A percentile compares a stretch with the other conserved stretches of the same genome.
Conservation (phyloP, 2,797 vertebrate species). For the Clarias platycephalus region DNA sequence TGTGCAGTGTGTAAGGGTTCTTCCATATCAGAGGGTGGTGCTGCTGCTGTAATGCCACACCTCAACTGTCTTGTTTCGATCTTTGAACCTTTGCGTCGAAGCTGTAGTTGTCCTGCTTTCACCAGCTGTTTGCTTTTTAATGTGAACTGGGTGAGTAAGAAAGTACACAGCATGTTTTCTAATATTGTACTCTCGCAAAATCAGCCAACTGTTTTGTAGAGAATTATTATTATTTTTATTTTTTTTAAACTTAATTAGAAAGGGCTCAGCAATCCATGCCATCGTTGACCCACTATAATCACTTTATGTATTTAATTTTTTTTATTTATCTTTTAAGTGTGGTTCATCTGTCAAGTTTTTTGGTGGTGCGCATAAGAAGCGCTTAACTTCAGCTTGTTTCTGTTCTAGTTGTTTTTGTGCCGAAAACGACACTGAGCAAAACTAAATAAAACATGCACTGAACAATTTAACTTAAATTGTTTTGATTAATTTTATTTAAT, state of each 20-base stretch:
- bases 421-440: conserved; percentile 22
- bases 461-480: background rate
- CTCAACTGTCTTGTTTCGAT: background rate
- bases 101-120: conserved; percentile 19
- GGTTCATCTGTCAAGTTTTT: conserved; percentile 27
- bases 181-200: background rate
- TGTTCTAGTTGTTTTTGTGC: conserved; percentile 27
- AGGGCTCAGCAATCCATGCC: conserved; percentile 27
- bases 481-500: background rate
- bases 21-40: background rate
- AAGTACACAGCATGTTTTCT: conserved; percentile 17
- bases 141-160: background rate
- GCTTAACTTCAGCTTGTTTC: conserved; percentile 25
- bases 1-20: background rate
- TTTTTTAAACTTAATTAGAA: conserved; percentile 18
- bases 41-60: background rate
- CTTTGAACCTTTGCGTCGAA: background rate
- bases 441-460: conserved; percentile 46
- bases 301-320: conserved; percentile 45
- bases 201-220: background rate
- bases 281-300: conserved; percentile 31
- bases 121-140: conserved; percentile 26
- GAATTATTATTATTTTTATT: background rate
- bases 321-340: conserved; percentile 33
- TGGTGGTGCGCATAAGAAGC: conserved; percentile 26